A percentile compares a stretch with the other conserved stretches of the same genome.
Conservation (phyloP, 2,113 vertebrate species). For the Garra rufa region DNA sequence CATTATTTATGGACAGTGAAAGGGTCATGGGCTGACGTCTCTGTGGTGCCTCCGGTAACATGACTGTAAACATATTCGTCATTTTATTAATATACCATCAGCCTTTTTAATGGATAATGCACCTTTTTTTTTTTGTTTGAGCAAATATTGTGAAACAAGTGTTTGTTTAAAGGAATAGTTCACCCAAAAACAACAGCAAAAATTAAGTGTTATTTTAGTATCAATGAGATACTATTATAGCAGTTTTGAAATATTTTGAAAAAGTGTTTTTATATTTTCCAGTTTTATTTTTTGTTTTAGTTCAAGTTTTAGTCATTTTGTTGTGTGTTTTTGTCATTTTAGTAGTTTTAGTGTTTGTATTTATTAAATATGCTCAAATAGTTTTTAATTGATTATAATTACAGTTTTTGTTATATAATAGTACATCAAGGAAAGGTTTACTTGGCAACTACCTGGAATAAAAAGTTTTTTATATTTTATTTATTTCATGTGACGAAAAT, state of each 20-base stretch:
- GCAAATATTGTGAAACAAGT: not conserved
- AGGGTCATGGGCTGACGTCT: not conserved
- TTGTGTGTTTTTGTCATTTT: not conserved
- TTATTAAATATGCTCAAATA: not conserved
- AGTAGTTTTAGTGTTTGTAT: not conserved
- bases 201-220: not conserved
- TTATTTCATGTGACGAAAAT: not conserved
- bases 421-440: not conserved
- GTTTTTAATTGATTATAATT: not conserved
- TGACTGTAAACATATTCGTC: conserved; percentile 5
- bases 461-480: not conserved
- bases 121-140: not conserved
- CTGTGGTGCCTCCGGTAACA: not conserved
- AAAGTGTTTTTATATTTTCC: too few relatives aligned
- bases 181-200: not conserved
- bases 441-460: not conserved
- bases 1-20: conserved; percentile 3
- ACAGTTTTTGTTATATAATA: not conserved
- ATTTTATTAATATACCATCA: not conserved
- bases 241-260: too few relatives aligned
- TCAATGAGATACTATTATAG: not conserved
- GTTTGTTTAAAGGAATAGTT: not conserved
- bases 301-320: not conserved
- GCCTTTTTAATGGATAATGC: not conserved
- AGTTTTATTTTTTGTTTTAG: too few relatives aligned